Percentiles rank a stretch among this genome's conserved stretches.
Conservation (phyloP, 2,113 vertebrate species). For the Mellivora capensis region DNA sequence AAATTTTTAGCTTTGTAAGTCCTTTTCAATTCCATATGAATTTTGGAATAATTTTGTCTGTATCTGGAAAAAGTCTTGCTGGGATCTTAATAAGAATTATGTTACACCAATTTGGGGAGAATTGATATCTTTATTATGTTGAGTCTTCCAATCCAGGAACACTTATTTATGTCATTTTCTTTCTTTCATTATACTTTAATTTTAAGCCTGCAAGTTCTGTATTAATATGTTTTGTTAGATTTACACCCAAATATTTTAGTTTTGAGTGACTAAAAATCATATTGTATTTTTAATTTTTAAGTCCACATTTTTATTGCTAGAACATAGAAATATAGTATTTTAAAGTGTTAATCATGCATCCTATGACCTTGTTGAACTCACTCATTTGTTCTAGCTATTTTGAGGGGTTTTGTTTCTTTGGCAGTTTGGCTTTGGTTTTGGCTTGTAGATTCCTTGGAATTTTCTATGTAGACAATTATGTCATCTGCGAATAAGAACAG, state of each 20-base stretch:
- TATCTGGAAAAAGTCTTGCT: not conserved
- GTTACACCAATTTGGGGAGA: not conserved
- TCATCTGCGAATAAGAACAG: not conserved
- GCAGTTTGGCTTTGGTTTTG: not conserved
- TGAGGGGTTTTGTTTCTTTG: not conserved
- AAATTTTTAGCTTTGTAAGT: not conserved
- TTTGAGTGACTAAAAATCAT: not conserved
- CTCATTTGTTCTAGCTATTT: not conserved
- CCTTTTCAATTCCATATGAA: not conserved
- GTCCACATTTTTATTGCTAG: not conserved
- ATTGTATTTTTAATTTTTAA: not conserved
- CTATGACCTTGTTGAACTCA: not conserved
- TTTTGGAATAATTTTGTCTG: not conserved
- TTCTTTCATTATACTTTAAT: not conserved
- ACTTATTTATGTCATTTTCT: not conserved
- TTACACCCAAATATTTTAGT: not conserved
- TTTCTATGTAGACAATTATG: not conserved
- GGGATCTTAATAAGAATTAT: not conserved
- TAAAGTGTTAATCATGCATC: not conserved
- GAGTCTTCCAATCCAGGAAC: not conserved
- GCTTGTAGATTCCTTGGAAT: not conserved
- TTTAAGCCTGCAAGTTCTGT: not conserved
- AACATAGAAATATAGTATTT: not conserved
- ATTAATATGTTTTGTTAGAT: not conserved
- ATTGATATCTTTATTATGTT: not conserved